These are phyloP conservation scores for Nannoperca obscura DNA, from an alignment of 2,797 vertebrate species.

Conservation along the genomic window DNA sequence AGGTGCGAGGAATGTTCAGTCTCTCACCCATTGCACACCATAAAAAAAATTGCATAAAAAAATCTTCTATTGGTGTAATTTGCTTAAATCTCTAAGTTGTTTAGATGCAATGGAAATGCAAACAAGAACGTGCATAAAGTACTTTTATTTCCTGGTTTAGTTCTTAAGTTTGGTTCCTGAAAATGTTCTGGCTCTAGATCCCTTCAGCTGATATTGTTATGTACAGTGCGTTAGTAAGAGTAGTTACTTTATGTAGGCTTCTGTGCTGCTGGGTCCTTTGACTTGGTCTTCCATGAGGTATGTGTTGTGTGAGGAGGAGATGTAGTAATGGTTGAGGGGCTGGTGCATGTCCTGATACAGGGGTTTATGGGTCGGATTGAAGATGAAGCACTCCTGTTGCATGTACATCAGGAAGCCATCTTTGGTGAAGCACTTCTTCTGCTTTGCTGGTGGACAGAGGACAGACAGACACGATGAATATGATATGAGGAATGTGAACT, in stretches of 20 bases:
- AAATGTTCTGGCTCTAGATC: neutral
- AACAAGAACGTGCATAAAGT: neutral
- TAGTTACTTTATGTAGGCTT: slow-evolving; percentile 94
- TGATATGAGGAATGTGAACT: neutral
- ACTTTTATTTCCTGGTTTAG: neutral
- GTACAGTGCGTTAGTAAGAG: neutral
- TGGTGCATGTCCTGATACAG: slow-evolving; percentile 97
- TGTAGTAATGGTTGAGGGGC: slow-evolving; percentile 94
- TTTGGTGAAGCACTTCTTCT: slow-evolving; percentile 88
- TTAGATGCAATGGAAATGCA: neutral
- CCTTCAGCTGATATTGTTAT: neutral
- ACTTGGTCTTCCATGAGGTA: slow-evolving; percentile 97
- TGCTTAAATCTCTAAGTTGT: neutral
- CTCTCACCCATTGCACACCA: neutral
- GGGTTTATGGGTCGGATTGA: slow-evolving; percentile 86
- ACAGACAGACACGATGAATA: neutral
- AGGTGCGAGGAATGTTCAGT: too few relatives aligned
- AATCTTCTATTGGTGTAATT: neutral
- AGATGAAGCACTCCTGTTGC: slow-evolving; percentile 86
- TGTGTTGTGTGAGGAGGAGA: slow-evolving; percentile 98
- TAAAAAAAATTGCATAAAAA: neutral
- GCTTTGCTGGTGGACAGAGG: slow-evolving; percentile 84
- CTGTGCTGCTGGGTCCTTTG: slow-evolving; percentile 95
- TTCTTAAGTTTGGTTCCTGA: neutral
- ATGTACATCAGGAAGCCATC: slow-evolving; percentile 96